Percentiles rank a stretch among this genome's conserved stretches.
phyloP scores from a whole-genome alignment of 1,140 invertebrate species.

The Trichonephila inaurata region DNA sequence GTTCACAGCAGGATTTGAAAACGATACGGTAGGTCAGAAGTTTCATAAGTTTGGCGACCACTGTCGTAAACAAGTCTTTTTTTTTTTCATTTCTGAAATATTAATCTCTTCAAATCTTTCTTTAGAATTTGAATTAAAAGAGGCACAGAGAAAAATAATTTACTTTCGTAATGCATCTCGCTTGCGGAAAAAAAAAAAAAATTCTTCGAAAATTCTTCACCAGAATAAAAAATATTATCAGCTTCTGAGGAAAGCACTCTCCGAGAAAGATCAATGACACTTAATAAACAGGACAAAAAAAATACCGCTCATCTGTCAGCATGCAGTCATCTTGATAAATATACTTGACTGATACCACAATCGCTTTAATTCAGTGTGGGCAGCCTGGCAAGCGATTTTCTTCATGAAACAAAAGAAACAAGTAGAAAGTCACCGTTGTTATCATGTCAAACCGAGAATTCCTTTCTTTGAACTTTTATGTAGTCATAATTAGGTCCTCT shows the following conservation, averaged over 20 bases:
- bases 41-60: too few species aligned
- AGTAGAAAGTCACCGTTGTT: background rate
- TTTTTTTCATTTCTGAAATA: too few species aligned
- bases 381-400: background rate
- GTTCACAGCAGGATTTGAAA: too few species aligned
- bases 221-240: background rate
- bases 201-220: background rate
- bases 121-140: too few species aligned
- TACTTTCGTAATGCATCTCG: too few species aligned
- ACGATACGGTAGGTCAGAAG: too few species aligned
- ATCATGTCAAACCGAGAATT: slow-evolving; percentile 19
- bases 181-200: too few species aligned
- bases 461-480: background rate
- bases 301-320: background rate
- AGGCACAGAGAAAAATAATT: too few species aligned
- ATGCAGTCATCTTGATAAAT: background rate
- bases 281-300: background rate
- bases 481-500: background rate
- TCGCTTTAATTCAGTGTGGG: background rate
- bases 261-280: background rate
- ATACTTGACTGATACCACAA: background rate
- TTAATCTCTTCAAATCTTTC: too few species aligned
- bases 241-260: background rate
- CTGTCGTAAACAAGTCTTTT: too few species aligned
- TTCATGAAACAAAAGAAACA: background rate